phyloP scores from a whole-genome alignment of 2,797 vertebrate species.

The Peromyscus melanophrys region DNA sequence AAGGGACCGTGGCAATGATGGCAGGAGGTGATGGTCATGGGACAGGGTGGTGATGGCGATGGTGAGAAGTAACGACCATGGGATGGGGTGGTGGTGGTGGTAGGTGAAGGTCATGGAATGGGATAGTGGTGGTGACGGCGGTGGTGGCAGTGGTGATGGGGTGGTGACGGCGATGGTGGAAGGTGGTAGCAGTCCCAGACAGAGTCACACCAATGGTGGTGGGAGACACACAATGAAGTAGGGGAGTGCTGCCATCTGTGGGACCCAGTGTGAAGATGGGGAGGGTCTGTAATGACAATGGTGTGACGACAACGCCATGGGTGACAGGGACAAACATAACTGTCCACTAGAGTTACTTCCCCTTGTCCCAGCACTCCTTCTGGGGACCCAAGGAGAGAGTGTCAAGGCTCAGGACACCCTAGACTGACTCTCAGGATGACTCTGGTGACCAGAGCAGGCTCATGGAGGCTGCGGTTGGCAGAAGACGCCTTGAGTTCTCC shows the following conservation, averaged over 20 bases:
- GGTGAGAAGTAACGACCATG: not conserved
- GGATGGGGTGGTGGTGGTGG: not conserved
- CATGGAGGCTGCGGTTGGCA: not conserved
- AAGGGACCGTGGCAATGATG: rapidly evolving
- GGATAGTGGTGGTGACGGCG: too few relatives aligned
- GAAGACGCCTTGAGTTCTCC: not conserved
- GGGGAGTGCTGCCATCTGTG: not conserved
- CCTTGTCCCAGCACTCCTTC: not conserved
- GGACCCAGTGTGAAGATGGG: not conserved
- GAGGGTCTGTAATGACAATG: not conserved
- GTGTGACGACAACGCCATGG: not conserved
- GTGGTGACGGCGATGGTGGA: not conserved
- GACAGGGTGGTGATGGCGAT: not conserved
- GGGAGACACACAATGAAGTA: too few relatives aligned
- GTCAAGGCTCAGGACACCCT: rapidly evolving
- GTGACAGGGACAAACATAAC: too few relatives aligned
- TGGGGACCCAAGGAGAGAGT: not conserved
- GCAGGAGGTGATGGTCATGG: too few relatives aligned
- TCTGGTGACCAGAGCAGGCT: rapidly evolving
- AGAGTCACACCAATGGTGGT: not conserved
- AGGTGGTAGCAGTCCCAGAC: not conserved
- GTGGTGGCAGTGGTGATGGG: not conserved
- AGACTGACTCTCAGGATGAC: not conserved
- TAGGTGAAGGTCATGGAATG: not conserved
- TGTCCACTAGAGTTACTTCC: not conserved